A percentile compares a stretch with the other conserved stretches of the same genome.
These are phyloP conservation scores for Leucania comma DNA, from an alignment of 2,888 invertebrate species.

Conservation along the genomic window DNA sequence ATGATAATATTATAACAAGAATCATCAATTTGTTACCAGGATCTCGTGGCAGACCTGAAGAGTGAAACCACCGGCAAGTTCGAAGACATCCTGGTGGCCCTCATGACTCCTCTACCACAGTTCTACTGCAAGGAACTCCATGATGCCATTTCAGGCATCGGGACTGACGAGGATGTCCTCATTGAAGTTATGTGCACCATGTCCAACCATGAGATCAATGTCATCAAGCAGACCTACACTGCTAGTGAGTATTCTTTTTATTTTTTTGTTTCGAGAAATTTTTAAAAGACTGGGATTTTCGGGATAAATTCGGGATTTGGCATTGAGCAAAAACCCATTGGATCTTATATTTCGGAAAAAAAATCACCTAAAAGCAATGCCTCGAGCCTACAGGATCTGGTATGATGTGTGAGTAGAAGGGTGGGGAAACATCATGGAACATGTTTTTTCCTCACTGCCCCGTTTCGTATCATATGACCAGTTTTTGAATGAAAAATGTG, in stretches of 20 bases:
- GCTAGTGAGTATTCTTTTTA: conserved; percentile 91
- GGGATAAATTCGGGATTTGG: no score
- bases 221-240: conserved; percentile 94
- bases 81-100: conserved; percentile 94
- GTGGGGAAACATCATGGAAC: no score
- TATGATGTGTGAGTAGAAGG: no score
- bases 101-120: conserved; percentile 96
- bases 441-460: no score
- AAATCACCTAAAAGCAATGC: no score
- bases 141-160: conserved; percentile 95
- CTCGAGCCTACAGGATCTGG: no score
- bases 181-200: conserved; percentile 97
- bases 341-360: no score
- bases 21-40: conserved; percentile 79
- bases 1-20: neutral
- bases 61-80: conserved; percentile 97
- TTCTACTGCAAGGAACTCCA: conserved; percentile 96
- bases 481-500: no score
- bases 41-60: conserved; percentile 95
- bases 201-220: conserved; percentile 95
- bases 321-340: no score
- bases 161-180: conserved; percentile 96
- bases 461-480: no score
- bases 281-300: no score
- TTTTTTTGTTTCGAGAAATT: no score